Evolutionary conservation across 2,888 invertebrate genomes (phyloP).

Genomic region (Trissolcus brochymenae): DNA sequence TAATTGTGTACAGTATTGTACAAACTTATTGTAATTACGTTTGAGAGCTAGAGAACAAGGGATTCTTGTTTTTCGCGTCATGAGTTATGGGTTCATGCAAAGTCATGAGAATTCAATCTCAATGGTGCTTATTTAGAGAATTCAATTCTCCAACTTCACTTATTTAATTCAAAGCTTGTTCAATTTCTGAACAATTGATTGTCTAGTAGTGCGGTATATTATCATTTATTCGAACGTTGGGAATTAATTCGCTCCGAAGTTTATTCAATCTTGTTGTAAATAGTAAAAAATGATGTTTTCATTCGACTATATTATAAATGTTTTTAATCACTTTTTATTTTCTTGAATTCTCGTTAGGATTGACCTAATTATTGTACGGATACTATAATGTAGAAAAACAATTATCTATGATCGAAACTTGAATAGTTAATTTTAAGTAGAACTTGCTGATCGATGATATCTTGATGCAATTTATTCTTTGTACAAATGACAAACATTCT

Average conservation of each 20-base stretch:
- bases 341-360: conserved; percentile 11
- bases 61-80: background rate
- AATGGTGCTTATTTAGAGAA: background rate
- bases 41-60: too few relatives aligned
- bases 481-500: conserved; percentile 23
- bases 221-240: background rate
- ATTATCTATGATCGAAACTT: background rate
- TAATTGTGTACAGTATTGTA: too few relatives aligned
- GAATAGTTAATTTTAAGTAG: background rate
- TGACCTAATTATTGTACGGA: conserved; percentile 21
- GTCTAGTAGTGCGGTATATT: background rate
- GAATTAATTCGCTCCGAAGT: conserved; percentile 15
- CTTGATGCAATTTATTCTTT: conserved; percentile 16
- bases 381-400: conserved; percentile 15
- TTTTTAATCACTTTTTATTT: conserved; percentile 12
- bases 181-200: conserved; percentile 1
- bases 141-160: background rate
- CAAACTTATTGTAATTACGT: too few relatives aligned
- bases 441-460: background rate
- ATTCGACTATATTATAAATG: background rate
- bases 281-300: conserved; percentile 30
- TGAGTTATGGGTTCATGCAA: background rate
- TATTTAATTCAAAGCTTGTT: background rate
- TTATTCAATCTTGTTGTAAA: conserved; percentile 38
- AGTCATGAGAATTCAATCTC: background rate